phyloP scores from a whole-genome alignment of 1,140 invertebrate species.

The Dendrolimus punctatus region DNA sequence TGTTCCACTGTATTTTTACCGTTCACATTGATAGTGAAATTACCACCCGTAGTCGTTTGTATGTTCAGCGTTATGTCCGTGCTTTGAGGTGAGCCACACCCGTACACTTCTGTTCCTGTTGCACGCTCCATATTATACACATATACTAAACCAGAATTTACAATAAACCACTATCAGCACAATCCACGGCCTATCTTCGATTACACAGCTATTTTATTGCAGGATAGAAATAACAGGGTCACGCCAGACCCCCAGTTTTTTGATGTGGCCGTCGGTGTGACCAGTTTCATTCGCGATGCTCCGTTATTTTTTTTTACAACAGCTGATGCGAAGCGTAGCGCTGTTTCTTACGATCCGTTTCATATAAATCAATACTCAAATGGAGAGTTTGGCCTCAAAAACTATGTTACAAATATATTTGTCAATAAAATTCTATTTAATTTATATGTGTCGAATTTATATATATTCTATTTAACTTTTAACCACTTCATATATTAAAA shows the following conservation, averaged over 20 bases:
- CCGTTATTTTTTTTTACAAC: constrained; percentile 67
- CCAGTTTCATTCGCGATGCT: constrained; percentile 62
- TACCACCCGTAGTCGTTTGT: constrained; percentile 92
- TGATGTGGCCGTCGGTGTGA: constrained; percentile 70
- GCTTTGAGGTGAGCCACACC: constrained; percentile 78
- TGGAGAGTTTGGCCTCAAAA: too few species aligned
- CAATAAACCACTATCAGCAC: constrained; percentile 44
- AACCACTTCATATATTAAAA: too few species aligned
- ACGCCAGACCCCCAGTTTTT: constrained; percentile 67
- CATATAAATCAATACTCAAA: too few species aligned
- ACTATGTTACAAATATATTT: too few species aligned
- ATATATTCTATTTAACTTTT: too few species aligned
- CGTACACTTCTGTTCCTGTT: constrained; percentile 69
- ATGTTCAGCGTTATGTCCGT: constrained; percentile 85
- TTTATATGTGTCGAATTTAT: too few species aligned
- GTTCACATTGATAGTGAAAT: constrained; percentile 87
- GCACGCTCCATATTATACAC: constrained; percentile 67
- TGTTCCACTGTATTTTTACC: constrained; percentile 87
- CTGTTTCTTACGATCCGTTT: constrained; percentile 31
- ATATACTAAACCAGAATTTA: constrained; percentile 63
- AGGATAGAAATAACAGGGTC: constrained; percentile 69
- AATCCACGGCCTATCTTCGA: constrained; percentile 54
- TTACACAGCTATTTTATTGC: constrained; percentile 69
- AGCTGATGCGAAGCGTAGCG: constrained; percentile 60
- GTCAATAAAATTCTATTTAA: too few species aligned